Evolutionary conservation across 2,888 invertebrate species (phyloP).

Genomic region (Monochamus alternatus): DNA sequence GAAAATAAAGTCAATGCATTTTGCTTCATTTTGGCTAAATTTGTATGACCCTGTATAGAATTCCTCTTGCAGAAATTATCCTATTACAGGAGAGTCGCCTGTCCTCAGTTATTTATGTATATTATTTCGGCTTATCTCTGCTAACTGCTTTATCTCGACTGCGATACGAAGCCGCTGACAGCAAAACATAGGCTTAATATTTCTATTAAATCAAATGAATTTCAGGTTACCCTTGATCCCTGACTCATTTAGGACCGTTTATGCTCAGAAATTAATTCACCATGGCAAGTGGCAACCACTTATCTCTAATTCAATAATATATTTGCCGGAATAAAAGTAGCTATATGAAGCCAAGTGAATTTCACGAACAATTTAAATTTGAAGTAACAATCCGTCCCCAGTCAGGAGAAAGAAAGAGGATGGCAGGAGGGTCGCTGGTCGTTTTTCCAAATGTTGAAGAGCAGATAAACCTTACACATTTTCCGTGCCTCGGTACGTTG

Average conservation of each 20-base stretch:
- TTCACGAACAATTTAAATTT: slow-evolving; percentile 58
- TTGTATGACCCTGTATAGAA: too few species aligned
- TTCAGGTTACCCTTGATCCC: slow-evolving; percentile 18
- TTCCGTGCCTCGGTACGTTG: slow-evolving; percentile 44
- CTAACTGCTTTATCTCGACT: background rate
- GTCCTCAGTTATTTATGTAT: too few species aligned
- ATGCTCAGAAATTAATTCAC: slow-evolving; percentile 46
- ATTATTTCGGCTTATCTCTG: background rate
- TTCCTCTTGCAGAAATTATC: too few species aligned
- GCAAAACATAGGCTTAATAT: slow-evolving; percentile 28
- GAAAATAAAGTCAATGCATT: too few species aligned
- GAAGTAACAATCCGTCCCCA: slow-evolving; percentile 50
- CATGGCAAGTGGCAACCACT: slow-evolving; percentile 45
- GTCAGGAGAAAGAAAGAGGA: slow-evolving; percentile 43
- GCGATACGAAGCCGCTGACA: background rate
- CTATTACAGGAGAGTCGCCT: too few species aligned
- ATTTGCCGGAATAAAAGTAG: slow-evolving; percentile 50
- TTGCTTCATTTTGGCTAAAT: too few species aligned
- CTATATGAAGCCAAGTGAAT: slow-evolving; percentile 54
- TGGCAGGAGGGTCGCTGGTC: slow-evolving; percentile 41
- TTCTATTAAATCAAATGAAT: slow-evolving; percentile 28
- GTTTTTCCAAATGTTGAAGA: slow-evolving; percentile 45
- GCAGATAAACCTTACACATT: slow-evolving; percentile 46
- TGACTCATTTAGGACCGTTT: slow-evolving; percentile 24
- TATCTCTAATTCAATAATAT: slow-evolving; percentile 54